Base-by-base conservation (phyloP, 1,140 invertebrate species). In the Coenobita brevimanus region DNA sequence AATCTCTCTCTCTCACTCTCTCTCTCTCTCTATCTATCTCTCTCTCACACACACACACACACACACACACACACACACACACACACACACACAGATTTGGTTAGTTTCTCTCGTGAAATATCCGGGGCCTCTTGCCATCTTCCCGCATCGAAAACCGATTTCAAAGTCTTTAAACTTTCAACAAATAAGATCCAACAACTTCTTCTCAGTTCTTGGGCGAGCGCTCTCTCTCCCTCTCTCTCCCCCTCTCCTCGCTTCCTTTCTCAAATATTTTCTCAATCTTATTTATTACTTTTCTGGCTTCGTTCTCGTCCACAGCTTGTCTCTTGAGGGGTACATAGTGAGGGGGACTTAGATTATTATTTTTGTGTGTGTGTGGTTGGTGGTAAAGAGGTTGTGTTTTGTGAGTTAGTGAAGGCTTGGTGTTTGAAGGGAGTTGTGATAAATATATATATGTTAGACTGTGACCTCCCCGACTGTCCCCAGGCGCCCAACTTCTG, bases 91-190 rank as follows among this genome's bases (percentile, higher is more conserved):
- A 33, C 13, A 27, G 54, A 30, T 85, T 76, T 41, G 33, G 67
- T 83, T 57, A 76, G 82, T 62, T 46, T 76, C 57, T 64, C 46
- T 71, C 30, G 82, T 33, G 71, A 85, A 85, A 85, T 85, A 85
- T 85, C 82, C 82, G 82, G 82, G 21, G 46, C 67, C 38, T 46
- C 21, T 57, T 85, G 82, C 71, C 82, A 78, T 85, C 71, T 76
- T 60, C n/a, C 54, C 82, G 82, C 82, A 85, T 85, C 82, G 82
- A 85, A 85, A 85, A 85, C 82, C 82, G 82, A 85, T 85, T 85
- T 75, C 71, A 76, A 76, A 64, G 54, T 85, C 82, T 85, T 85
- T 85, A 85, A 85, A 85, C 73, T 85, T 85, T 60, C 50, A 62
- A 62, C 82, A 85, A 85, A 85, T 85, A 85, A 85, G 82, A 85